These are phyloP conservation scores for Phoronis australis DNA, from an alignment of 2,888 invertebrate genomes.

Conservation along the genomic window DNA sequence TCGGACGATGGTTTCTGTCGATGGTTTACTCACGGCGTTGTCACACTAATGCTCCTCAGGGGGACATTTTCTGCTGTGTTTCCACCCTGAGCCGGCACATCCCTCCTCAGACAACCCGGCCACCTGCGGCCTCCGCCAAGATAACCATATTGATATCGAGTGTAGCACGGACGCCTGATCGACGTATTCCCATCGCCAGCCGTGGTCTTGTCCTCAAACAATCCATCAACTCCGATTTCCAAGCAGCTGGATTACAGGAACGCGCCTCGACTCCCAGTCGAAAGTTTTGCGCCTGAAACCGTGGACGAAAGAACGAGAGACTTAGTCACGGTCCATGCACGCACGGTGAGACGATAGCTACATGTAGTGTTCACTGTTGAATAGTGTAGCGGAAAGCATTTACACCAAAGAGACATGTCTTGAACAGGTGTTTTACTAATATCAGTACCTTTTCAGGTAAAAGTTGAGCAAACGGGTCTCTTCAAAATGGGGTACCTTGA, in stretches of 20 bases:
- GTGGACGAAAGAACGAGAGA: too few relatives aligned
- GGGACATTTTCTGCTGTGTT: conserved; percentile 99
- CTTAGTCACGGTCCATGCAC: too few relatives aligned
- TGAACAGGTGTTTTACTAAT: too few relatives aligned
- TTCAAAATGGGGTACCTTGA: too few relatives aligned
- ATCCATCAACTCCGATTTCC: conserved; percentile 87
- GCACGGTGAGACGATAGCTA: too few relatives aligned
- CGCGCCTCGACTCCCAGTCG: conserved; percentile 87
- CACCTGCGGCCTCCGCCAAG: conserved; percentile 74
- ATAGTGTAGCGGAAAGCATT: too few relatives aligned
- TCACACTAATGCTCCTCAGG: conserved; percentile 98
- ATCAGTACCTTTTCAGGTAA: too few relatives aligned
- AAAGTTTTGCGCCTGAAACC: not conserved
- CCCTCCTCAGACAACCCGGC: conserved; percentile 95
- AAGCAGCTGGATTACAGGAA: conserved; percentile 98
- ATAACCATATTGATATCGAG: conserved; percentile 93
- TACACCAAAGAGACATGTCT: too few relatives aligned
- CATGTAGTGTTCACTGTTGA: too few relatives aligned
- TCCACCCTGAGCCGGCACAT: conserved; percentile 98
- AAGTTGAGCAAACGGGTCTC: too few relatives aligned
- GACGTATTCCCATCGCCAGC: conserved; percentile 65
- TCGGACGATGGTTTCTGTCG: conserved; percentile 73
- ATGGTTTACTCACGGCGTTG: conserved; percentile 91
- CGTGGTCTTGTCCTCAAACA: conserved; percentile 85
- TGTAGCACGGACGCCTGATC: conserved; percentile 89